Base-by-base conservation (phyloP, 2,888 invertebrate species). In the Pseudococcus viburni region DNA sequence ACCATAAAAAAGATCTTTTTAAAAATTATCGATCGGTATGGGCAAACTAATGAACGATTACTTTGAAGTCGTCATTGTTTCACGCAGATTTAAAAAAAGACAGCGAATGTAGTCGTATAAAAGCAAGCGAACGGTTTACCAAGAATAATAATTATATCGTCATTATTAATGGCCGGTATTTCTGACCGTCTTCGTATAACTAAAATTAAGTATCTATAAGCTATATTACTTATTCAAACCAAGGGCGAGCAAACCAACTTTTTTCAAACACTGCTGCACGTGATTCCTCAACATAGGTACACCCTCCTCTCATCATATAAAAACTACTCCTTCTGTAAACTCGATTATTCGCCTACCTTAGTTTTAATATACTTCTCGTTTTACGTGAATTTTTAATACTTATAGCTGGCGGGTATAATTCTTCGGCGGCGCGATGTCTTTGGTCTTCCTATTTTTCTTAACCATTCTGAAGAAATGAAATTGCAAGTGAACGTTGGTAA, bases 211-310 rank as follows among this genome's bases (percentile, higher is more conserved):
- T 42, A 42, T 42, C 42, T 46, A 55, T 51, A 59, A 85, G 59
- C 55, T 55, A 59, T 64, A 85, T 86, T 86, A 86, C 68, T 86
- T 73, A 73, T 86, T 86, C 68, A 86, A 86, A 68, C 68, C 68
- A 73, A 68, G 73, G 86, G 86, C 68, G 86, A 86, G 86, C 86
- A 86, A 86, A 68, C 68, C 86, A 42, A 86, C 86, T 86, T 86
- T 39, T 73, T 39, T 39, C 68, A 86, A 39, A 64, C 86, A 42
- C 19, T 26, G 19, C 64, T 86, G 68, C 68, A 68, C 86, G 73
- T 86, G 73, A 86, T 86, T 73, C 64, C 86, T 42, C 48, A 77
- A 39, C 42, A 17, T 15, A 26, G n/a, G n/a, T 19, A 64, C 73
- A 4, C 55, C 3, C n/a, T n/a, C 55, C 42, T 26, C 42, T 42